Evolutionary conservation across 2,888 invertebrate genomes (phyloP).

Genomic region (Stomorhina lunata): DNA sequence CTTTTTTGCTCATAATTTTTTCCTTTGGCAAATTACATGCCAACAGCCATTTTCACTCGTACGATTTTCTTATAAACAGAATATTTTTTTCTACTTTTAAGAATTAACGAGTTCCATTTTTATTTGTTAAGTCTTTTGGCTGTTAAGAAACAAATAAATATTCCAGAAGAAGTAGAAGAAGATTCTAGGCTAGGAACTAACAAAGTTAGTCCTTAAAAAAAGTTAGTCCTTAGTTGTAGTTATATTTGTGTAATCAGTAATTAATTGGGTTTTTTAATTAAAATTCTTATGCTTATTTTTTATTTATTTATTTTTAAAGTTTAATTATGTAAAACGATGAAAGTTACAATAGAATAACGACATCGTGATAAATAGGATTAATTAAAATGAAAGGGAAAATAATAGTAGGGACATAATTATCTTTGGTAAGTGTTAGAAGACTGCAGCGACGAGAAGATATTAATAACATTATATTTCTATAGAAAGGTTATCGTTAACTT

Average conservation of each 20-base stretch:
- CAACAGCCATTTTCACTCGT: slow-evolving; percentile 1
- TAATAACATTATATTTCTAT: too few species aligned
- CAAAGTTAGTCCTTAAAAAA: too few species aligned
- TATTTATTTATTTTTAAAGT: neutral
- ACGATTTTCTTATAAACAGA: neutral
- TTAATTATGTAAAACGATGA: neutral
- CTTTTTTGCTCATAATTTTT: neutral
- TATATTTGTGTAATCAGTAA: slow-evolving; percentile 1
- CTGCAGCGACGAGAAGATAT: too few species aligned
- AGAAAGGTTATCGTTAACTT: too few species aligned
- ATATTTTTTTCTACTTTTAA: neutral
- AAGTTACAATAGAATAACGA: too few species aligned
- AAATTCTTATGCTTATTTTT: neutral
- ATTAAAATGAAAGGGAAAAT: too few species aligned
- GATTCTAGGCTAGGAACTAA: neutral
- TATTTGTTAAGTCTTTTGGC: neutral
- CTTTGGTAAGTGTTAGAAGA: too few species aligned
- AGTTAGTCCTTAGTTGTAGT: too few species aligned
- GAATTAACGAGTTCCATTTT: neutral
- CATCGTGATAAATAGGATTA: too few species aligned
- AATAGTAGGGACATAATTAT: too few species aligned
- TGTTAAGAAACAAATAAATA: neutral
- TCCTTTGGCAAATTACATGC: slow-evolving; percentile 15
- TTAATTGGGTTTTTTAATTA: neutral
- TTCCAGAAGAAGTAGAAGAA: too few species aligned